Conservation (phyloP, 2,888 invertebrate species). For the Drosophila dives region DNA sequence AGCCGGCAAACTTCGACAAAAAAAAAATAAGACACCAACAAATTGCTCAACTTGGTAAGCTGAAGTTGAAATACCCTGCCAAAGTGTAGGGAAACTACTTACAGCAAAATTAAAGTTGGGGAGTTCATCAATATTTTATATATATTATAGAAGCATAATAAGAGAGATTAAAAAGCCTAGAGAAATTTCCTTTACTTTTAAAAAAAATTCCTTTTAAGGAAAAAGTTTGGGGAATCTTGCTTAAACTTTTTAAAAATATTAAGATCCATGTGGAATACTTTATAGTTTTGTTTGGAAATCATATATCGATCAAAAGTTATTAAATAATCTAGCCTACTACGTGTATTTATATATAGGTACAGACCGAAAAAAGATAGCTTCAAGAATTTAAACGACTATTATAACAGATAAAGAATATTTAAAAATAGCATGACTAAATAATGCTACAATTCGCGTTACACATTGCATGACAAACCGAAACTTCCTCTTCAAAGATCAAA, state of each 20-base stretch:
- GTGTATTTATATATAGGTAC: neutral
- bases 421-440: neutral
- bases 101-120: neutral
- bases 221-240: neutral
- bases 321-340: neutral
- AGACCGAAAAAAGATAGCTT: neutral
- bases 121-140: neutral
- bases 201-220: neutral
- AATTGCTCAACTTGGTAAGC: neutral
- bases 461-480: neutral
- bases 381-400: neutral
- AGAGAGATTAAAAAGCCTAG: neutral
- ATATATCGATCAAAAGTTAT: neutral
- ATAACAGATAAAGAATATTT: neutral
- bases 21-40: slow-evolving; percentile 6
- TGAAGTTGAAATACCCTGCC: neutral
- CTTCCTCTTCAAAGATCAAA: slow-evolving; percentile 9
- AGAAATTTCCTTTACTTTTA: neutral
- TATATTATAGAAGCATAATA: neutral
- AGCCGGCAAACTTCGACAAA: slow-evolving; percentile 37
- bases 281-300: neutral
- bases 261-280: neutral
- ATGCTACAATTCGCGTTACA: neutral
- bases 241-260: neutral
- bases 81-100: neutral